phyloP scores from a whole-genome alignment of 2,888 invertebrate species.

The Tortricodes alternella region DNA sequence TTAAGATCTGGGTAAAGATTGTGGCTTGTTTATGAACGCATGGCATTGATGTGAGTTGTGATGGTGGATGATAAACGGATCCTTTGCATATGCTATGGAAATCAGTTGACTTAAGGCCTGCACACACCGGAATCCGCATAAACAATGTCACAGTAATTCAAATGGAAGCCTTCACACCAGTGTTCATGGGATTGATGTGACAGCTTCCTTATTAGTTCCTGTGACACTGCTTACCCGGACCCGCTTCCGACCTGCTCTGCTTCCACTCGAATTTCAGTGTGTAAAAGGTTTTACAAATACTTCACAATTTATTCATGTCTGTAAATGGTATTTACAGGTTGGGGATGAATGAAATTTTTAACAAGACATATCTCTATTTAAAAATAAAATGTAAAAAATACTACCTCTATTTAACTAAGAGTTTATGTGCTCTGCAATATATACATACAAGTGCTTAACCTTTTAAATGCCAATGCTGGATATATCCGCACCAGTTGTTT shows the following conservation, averaged over 20 bases:
- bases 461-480: no score
- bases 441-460: no score
- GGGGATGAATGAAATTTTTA: neutral
- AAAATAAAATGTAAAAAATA: neutral
- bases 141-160: no score
- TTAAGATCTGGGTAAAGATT: conserved; percentile 16
- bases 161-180: no score
- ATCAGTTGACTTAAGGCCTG: no score
- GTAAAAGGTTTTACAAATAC: conserved; percentile 1
- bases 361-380: conserved; percentile 16
- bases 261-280: no score
- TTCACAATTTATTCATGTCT: neutral
- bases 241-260: no score
- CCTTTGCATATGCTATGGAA: neutral
- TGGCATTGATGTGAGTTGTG: conserved; percentile 1
- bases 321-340: neutral
- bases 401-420: conserved; percentile 22
- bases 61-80: conserved; percentile 6
- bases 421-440: conserved; percentile 1
- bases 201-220: no score
- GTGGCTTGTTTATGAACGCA: neutral
- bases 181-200: no score
- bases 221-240: no score
- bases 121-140: no score
- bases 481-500: no score